phyloP scores from a whole-genome alignment of 92 coral and sea anemone genomes.

The Micromussa lordhowensis region DNA sequence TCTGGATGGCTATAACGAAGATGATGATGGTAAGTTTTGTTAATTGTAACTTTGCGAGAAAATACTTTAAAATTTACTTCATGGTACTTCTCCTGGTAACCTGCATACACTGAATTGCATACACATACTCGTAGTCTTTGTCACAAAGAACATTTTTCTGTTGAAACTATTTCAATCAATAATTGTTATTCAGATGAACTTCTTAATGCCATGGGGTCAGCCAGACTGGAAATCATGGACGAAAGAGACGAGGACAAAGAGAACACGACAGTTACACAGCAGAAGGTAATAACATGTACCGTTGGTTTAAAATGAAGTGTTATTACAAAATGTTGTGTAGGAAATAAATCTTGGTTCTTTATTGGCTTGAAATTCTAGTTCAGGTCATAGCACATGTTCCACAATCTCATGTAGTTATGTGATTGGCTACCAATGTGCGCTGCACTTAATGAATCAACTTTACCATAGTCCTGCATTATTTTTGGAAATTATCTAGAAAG shows the following conservation, averaged over 20 bases:
- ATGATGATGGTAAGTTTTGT: conserved; percentile 64
- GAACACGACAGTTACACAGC: conserved; percentile 5
- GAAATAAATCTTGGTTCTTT: too few species aligned
- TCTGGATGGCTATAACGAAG: conserved; percentile 76
- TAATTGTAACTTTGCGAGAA: not conserved
- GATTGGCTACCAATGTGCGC: not conserved
- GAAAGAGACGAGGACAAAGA: conserved; percentile 71
- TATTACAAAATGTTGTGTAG: too few species aligned
- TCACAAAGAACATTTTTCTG: not conserved
- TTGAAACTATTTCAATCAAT: not conserved
- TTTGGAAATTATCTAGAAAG: too few species aligned
- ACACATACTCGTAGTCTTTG: not conserved
- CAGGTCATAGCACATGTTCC: not conserved
- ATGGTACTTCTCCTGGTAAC: too few species aligned
- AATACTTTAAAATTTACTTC: too few species aligned
- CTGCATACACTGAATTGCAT: too few species aligned
- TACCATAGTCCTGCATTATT: too few species aligned
- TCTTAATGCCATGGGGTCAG: conserved; percentile 75
- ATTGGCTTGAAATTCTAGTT: not conserved
- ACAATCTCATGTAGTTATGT: not conserved
- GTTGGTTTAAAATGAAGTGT: not conserved
- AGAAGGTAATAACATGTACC: not conserved
- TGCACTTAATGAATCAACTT: too few species aligned
- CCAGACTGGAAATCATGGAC: conserved; percentile 84
- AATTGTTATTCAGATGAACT: conserved; percentile 75